Evolutionary conservation across 2,888 invertebrate genomes (phyloP).

Genomic region (Sceliomorpha sp.): DNA sequence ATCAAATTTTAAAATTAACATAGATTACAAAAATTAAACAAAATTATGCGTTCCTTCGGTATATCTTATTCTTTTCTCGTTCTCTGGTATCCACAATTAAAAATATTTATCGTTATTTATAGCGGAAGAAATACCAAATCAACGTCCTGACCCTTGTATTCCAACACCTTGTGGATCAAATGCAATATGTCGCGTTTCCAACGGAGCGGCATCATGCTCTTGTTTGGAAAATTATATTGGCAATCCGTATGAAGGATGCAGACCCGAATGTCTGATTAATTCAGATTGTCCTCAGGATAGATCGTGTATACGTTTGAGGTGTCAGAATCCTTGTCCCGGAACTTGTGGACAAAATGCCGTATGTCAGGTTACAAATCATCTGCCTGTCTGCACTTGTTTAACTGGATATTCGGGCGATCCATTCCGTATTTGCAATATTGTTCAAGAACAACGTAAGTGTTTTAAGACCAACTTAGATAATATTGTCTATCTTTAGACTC

Average conservation of each 20-base stretch:
- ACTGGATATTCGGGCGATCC: slow-evolving; percentile 85
- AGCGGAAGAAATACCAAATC: slow-evolving; percentile 78
- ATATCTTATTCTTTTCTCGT: too few species aligned
- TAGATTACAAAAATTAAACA: too few species aligned
- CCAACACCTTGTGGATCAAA: slow-evolving; percentile 92
- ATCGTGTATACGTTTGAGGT: slow-evolving; percentile 82
- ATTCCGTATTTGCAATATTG: slow-evolving; percentile 83
- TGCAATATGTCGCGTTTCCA: slow-evolving; percentile 83
- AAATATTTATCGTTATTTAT: slow-evolving; percentile 71
- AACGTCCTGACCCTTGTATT: slow-evolving; percentile 83
- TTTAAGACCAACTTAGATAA: slow-evolving; percentile 82
- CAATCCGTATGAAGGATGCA: slow-evolving; percentile 81
- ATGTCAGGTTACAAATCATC: slow-evolving; percentile 85
- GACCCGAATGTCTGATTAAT: slow-evolving; percentile 82
- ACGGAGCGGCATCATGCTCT: slow-evolving; percentile 81
- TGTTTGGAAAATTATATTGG: slow-evolving; percentile 81
- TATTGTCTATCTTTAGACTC: not conserved
- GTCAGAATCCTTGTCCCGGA: slow-evolving; percentile 82
- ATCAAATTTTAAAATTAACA: too few species aligned
- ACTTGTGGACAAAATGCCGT: slow-evolving; percentile 83
- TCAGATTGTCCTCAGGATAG: slow-evolving; percentile 82
- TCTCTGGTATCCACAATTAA: not conserved
- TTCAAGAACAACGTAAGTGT: slow-evolving; percentile 82
- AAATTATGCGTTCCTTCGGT: too few species aligned
- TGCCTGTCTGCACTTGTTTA: slow-evolving; percentile 84